phyloP scores from a whole-genome alignment of 2,113 vertebrate genomes.

The Atlantisia rogersi region DNA sequence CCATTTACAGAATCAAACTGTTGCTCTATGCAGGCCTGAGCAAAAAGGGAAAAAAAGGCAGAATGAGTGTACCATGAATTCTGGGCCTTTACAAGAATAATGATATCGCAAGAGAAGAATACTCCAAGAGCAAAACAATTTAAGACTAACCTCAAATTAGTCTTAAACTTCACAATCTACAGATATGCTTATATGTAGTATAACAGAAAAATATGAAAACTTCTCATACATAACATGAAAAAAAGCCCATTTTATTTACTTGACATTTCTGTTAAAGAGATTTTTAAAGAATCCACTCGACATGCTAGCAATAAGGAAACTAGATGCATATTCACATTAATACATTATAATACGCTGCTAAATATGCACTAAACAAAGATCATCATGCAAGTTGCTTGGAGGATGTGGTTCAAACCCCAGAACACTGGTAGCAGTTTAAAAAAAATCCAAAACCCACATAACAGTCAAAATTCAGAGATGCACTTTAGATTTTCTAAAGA shows the following conservation, averaged over 20 bases:
- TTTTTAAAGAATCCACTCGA: not conserved
- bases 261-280: not conserved
- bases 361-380: not conserved
- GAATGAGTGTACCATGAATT: not conserved
- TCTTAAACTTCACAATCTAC: not conserved
- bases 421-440: not conserved
- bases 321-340: not conserved
- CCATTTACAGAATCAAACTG: slow-evolving; percentile 92
- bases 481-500: not conserved
- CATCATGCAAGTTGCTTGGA: fast-evolving
- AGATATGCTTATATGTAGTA: not conserved
- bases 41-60: not conserved
- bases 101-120: not conserved
- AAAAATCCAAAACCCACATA: not conserved
- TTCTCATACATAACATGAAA: not conserved
- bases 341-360: not conserved
- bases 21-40: slow-evolving; percentile 93
- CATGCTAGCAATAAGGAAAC: not conserved
- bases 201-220: not conserved
- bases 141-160: not conserved
- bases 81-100: not conserved
- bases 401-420: not conserved
- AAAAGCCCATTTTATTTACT: not conserved
- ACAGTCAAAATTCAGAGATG: not conserved
- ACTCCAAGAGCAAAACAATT: not conserved